Conservation (phyloP, 2,888 invertebrate genomes). For the Hypolimnas misippus region DNA sequence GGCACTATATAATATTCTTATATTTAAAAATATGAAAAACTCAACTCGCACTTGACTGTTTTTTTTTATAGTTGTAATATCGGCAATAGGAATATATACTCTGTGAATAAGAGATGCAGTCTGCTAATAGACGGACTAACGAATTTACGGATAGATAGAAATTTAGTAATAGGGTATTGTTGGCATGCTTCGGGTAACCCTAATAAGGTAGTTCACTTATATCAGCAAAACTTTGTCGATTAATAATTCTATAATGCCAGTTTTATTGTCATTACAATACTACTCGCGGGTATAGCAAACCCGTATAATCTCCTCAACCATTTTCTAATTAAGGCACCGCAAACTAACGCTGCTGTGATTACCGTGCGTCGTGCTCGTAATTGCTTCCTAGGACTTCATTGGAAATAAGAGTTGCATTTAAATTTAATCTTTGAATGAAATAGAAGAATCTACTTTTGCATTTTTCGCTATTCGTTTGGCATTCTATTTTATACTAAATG, state of each 20-base stretch:
- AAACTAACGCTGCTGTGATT: slow-evolving; percentile 5
- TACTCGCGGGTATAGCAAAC: not conserved
- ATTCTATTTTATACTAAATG: no score
- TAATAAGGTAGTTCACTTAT: no score
- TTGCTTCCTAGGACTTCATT: slow-evolving; percentile 24
- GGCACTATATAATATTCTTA: no score
- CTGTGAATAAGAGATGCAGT: no score
- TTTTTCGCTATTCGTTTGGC: not conserved
- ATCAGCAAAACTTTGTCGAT: not conserved
- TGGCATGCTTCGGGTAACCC: no score
- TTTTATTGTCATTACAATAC: not conserved
- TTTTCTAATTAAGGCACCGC: slow-evolving; percentile 4
- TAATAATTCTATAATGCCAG: not conserved
- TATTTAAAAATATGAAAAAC: no score
- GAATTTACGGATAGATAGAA: no score
- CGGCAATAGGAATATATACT: no score
- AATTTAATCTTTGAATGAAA: slow-evolving; percentile 19
- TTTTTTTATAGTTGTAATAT: no score
- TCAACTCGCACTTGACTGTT: no score
- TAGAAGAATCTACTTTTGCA: not conserved
- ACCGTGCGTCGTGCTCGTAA: slow-evolving; percentile 18
- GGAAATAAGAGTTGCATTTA: slow-evolving; percentile 19
- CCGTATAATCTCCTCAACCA: slow-evolving; percentile 1
- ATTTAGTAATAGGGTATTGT: no score
- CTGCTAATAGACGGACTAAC: no score